Evolutionary conservation across 2,888 invertebrate species (phyloP).

Genomic region (Mechanitis messenoides): DNA sequence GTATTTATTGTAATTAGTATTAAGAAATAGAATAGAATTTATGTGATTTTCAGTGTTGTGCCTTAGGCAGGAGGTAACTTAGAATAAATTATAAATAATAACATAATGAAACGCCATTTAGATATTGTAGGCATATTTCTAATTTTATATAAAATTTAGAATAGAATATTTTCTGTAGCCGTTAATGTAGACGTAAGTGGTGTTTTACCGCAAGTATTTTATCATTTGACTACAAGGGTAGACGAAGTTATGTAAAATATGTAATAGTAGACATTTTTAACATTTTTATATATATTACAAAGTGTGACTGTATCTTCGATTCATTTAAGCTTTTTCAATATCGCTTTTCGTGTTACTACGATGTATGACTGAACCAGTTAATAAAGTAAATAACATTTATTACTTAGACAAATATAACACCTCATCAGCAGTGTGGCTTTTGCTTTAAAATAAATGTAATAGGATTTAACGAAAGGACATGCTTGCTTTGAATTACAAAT

Average conservation of each 20-base stretch:
- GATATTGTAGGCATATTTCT: conserved; percentile 28
- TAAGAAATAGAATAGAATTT: conserved; percentile 56
- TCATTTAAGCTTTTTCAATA: conserved; percentile 61
- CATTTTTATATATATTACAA: conserved; percentile 35
- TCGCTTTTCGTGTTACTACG: conserved; percentile 65
- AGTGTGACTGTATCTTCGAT: conserved; percentile 45
- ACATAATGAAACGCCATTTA: conserved; percentile 26
- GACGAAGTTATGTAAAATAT: conserved; percentile 40
- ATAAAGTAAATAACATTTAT: not conserved
- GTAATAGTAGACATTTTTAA: conserved; percentile 50
- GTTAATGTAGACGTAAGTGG: conserved; percentile 55
- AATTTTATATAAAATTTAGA: conserved; percentile 43
- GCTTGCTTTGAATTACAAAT: conserved; percentile 64
- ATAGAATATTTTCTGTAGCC: conserved; percentile 56
- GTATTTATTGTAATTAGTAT: conserved; percentile 53
- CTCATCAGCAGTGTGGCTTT: not conserved
- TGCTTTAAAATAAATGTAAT: conserved; percentile 14
- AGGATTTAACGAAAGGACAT: conserved; percentile 38
- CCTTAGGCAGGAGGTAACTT: conserved; percentile 51
- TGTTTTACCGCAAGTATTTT: conserved; percentile 45
- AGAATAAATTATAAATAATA: conserved; percentile 27
- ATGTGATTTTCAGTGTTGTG: conserved; percentile 48
- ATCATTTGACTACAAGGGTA: conserved; percentile 36
- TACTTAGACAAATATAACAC: not conserved
- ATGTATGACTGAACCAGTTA: conserved; percentile 66